Percentiles rank a stretch among this genome's conserved stretches.
phyloP scores from a whole-genome alignment of 2,888 invertebrate species.

The Luffia ferchaultella region DNA sequence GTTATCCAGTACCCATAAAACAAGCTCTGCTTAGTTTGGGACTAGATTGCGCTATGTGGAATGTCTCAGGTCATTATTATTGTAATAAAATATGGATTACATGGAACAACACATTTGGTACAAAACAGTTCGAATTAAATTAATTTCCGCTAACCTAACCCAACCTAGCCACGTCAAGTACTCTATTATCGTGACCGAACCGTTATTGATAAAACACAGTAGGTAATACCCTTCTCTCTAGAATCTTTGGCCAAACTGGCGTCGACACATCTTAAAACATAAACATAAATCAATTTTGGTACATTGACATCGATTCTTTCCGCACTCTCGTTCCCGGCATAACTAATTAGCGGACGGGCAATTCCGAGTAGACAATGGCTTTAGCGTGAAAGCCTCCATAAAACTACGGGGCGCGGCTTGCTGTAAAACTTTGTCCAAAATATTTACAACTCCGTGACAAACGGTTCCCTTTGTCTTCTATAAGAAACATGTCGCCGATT shows the following conservation, averaged over 20 bases:
- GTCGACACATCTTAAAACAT: neutral
- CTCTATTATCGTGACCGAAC: no score
- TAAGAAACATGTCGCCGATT: constrained; percentile 51
- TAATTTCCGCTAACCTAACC: no score
- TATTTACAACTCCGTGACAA: constrained; percentile 64
- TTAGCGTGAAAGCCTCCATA: constrained; percentile 53
- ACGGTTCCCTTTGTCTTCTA: constrained; percentile 44
- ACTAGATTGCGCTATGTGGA: no score
- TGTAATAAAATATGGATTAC: no score
- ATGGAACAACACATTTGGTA: no score
- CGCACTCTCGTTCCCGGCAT: constrained; percentile 21
- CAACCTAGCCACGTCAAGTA: no score
- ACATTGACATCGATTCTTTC: neutral
- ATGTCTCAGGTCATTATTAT: no score
- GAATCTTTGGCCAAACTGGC: neutral
- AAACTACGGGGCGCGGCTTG: constrained; percentile 45
- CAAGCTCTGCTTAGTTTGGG: no score
- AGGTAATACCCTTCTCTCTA: no score
- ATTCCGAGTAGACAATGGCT: constrained; percentile 39
- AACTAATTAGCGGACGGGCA: constrained; percentile 39
- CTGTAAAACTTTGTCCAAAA: constrained; percentile 56
- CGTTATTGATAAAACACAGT: no score
- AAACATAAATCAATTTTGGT: neutral
- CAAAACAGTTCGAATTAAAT: no score
- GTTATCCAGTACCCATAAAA: no score